phyloP scores from a whole-genome alignment of 2,888 invertebrate species.

The Allygus modestus region DNA sequence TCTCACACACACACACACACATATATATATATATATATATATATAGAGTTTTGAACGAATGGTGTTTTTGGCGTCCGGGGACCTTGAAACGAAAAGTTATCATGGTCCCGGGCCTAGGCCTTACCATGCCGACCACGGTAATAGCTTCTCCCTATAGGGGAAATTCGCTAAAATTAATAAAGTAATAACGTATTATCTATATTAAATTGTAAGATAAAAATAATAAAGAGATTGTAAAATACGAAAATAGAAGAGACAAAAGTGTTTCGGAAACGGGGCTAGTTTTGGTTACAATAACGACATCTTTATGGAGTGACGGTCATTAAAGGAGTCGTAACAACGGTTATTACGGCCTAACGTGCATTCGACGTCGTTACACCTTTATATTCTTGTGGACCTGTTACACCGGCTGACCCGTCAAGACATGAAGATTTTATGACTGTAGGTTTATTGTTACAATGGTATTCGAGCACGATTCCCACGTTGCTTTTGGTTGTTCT shows the following conservation, averaged over 20 bases:
- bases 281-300: conserved; percentile 23
- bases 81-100: too few relatives aligned
- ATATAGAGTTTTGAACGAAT: too few relatives aligned
- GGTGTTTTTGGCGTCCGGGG: too few relatives aligned
- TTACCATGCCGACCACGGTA: too few relatives aligned
- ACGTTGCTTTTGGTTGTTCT: neutral
- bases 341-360: conserved; percentile 21
- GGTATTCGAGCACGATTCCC: neutral
- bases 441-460: neutral
- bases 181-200: too few relatives aligned
- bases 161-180: too few relatives aligned
- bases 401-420: neutral
- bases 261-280: neutral
- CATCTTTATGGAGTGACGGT: conserved; percentile 51
- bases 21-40: too few relatives aligned
- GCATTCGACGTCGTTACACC: neutral
- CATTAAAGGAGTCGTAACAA: conserved; percentile 8
- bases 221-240: too few relatives aligned
- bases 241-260: neutral
- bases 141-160: too few relatives aligned
- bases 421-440: conserved; percentile 10
- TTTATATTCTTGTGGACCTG: conserved; percentile 33
- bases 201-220: too few relatives aligned
- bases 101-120: too few relatives aligned
- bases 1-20: too few relatives aligned